A percentile compares a stretch with the other conserved stretches of the same genome.
phyloP scores from a whole-genome alignment of 2,888 invertebrate genomes.

The Frankliniella fusca region DNA sequence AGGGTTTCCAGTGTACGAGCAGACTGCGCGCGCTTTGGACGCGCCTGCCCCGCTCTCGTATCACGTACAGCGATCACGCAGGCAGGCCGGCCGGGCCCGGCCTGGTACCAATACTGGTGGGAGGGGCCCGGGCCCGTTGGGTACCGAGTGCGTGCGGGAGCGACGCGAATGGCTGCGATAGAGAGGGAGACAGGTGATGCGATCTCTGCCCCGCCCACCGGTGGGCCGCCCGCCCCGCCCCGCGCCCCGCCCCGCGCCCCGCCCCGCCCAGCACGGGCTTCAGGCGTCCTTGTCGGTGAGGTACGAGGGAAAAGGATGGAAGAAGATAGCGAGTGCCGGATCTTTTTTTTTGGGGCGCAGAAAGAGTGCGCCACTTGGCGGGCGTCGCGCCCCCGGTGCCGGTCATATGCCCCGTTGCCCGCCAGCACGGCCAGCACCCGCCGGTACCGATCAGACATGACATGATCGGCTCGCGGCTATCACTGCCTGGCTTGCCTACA shows the following conservation, averaged over 20 bases:
- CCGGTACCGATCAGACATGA: no score
- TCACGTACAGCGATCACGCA: constrained; percentile 15
- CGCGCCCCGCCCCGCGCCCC: background rate
- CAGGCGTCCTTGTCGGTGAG: background rate
- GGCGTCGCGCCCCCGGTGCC: background rate
- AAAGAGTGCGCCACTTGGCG: background rate
- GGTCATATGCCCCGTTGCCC: no score
- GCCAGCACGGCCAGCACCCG: no score
- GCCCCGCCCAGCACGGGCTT: no score
- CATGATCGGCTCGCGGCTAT: no score
- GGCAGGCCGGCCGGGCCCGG: background rate
- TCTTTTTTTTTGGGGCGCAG: background rate
- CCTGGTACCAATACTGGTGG: background rate
- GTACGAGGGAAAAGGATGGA: background rate
- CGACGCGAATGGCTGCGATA: constrained; percentile 4
- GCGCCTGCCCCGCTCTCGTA: background rate
- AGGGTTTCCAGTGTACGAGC: no score
- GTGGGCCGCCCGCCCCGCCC: background rate
- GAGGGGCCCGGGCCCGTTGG: background rate
- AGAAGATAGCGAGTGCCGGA: background rate
- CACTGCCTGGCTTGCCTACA: background rate
- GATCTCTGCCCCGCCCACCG: background rate
- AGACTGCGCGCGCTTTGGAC: no score
- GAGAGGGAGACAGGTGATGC: background rate
- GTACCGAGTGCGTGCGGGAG: background rate